Evolutionary conservation across 2,797 vertebrate species (phyloP), one percentile per base, ranked within the genome.

Genomic region (Catostomus latipinnis): DNA sequence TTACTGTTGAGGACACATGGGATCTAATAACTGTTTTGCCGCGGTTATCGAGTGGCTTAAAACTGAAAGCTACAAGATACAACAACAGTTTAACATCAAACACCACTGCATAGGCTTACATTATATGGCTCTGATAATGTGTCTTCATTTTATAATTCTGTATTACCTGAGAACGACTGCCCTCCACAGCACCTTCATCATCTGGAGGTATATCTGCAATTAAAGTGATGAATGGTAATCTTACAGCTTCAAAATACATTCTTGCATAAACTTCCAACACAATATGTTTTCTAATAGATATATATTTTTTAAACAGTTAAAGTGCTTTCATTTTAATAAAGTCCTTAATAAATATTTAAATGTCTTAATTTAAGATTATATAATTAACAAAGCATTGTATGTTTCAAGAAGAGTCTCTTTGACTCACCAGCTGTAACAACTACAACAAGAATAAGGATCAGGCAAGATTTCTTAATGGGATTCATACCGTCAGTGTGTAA

Each of bases 341-440:
- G 3, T 1, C 16, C 13, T 11, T 43, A 60, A 66, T 18, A 50
- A 60, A 16, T 9, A 67, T 5, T 4, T 61, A n/a, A 62, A 34
- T 34, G 34, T 8, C 12, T 12, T 11, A 57, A 13, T 57, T 49
- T 4, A 14, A 48, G 43, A 46, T 2, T 1, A 13, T 9, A 53
- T 34, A 34, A 12, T 6, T n/a, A 6, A 4, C 2, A 34, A 5
- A 84, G 6, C 49, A 45, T 46, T 62, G 3, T 58, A 2, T 50
- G 4, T 63, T 85, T 65, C 0, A 18, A 48, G 46, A 62, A 61
- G 8, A 72, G 1, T 34, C 14, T 16, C 14, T 56, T 8, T 46
- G 1, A 90, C 93, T 92, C 80, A 95, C 94, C 94, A 79, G 92
- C 89, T 83, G 86, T 76, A 78, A 89, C 46, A 75, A 92, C 56